A percentile compares a stretch with the other conserved stretches of the same genome.
These are phyloP conservation scores for Cyphotilapia sp. DNA, from an alignment of 2,113 vertebrate species.

Conservation along the genomic window DNA sequence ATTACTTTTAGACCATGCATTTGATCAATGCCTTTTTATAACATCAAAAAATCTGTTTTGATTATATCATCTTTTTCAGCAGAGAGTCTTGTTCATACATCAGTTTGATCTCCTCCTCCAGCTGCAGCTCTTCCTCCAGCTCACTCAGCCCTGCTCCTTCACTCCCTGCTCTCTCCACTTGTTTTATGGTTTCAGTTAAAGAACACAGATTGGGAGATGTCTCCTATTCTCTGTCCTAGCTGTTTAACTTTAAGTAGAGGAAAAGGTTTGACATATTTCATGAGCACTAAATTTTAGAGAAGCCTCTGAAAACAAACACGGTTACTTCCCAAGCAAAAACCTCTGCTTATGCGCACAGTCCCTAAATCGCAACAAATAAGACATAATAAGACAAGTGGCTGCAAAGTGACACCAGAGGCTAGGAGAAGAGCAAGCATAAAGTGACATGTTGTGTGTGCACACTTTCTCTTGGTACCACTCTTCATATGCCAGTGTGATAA, in stretches of 20 bases:
- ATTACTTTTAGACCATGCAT: not conserved
- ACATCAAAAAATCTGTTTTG: not conserved
- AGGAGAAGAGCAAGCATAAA: not conserved
- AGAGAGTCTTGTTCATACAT: constrained; percentile 75
- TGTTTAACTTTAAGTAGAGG: not conserved
- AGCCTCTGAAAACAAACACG: not conserved
- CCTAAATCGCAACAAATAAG: not conserved
- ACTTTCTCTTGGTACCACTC: not conserved
- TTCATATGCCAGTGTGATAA: not conserved
- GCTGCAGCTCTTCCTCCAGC: constrained; percentile 74
- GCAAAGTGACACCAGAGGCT: not conserved
- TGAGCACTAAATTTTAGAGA: not conserved
- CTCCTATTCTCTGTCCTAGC: not conserved
- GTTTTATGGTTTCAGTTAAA: not conserved
- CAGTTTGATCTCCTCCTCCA: constrained; percentile 73
- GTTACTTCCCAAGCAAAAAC: not conserved
- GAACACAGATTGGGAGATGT: not conserved
- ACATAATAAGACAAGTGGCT: not conserved
- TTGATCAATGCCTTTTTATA: not conserved
- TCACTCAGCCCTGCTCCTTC: constrained; percentile 49
- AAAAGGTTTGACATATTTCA: not conserved
- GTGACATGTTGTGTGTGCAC: not conserved
- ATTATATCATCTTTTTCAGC: constrained; percentile 74
- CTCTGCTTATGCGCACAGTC: not conserved
- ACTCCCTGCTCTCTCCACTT: constrained; percentile 9